Conservation (phyloP, 2,113 vertebrate genomes). For the Brachypteracias leptosomus region DNA sequence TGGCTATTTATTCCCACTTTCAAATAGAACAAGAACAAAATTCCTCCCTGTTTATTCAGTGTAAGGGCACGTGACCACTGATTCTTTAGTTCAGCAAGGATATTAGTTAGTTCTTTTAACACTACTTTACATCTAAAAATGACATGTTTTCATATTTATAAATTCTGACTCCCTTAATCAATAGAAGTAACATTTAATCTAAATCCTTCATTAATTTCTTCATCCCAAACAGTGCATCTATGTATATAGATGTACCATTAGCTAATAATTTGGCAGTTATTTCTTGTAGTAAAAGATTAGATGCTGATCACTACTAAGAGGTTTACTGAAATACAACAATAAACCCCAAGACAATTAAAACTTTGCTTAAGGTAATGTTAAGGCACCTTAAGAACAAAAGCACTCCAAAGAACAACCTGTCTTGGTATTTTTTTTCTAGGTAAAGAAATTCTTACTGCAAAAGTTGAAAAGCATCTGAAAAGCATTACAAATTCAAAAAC, state of each 20-base stretch:
- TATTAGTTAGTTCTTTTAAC: background rate
- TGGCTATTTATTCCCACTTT: background rate
- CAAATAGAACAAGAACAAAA: background rate
- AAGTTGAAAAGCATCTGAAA: background rate
- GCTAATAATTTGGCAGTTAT: background rate
- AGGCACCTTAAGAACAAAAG: background rate
- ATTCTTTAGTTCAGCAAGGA: background rate
- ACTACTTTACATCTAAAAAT: background rate
- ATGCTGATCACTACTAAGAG: background rate
- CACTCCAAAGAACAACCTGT: background rate
- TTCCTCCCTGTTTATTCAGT: background rate
- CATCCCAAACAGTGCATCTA: background rate
- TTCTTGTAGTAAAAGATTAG: background rate
- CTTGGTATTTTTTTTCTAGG: background rate
- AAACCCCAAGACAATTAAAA: background rate
- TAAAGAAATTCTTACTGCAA: background rate
- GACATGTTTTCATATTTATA: background rate
- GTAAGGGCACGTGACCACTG: background rate
- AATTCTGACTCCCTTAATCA: background rate
- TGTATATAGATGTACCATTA: background rate
- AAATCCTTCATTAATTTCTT: background rate
- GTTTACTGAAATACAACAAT: background rate
- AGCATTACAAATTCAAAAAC: background rate
- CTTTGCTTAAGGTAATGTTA: background rate
- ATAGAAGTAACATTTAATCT: background rate